Base-by-base conservation (phyloP, 2,797 vertebrate genomes). In the Nothura maculosa region DNA sequence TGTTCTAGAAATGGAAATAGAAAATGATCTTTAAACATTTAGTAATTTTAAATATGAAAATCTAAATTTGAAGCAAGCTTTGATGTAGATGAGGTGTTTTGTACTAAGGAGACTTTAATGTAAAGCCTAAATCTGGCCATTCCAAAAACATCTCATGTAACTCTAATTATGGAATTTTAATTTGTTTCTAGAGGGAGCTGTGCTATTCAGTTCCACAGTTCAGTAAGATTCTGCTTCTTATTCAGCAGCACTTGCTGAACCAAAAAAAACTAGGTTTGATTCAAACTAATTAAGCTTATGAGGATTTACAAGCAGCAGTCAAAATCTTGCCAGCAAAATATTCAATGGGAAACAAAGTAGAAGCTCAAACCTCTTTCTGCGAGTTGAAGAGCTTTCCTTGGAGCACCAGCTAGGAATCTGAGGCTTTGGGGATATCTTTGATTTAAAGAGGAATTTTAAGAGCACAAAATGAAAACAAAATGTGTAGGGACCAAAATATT, bases 391-490 rank as follows among this genome's bases (percentile, higher is more conserved):
- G 77, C 70, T 96, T 93, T 87, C 58, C 55, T 93, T 76, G 63
- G 38, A 84, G 73, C 45, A 91, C 62, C 40, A 81, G 73, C 45
- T 74, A 77, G 79, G 58, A 81, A 38, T 78, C 68, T 75, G 69
- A 92, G 54, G 72, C 75, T 95, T 94, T 81, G 68, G 72, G 61
- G 43, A 81, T 80, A 68, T 85, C 24, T 94, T 82, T 92, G 75
- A 74, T 77, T 94, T 95, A 90, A 94, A 89, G 25, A 81, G n/a
- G 60, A 74, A 73, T 91, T 95, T 94, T 84, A 60, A 57, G 87
- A 91, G 32, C 67, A 91, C 74, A 92, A 92, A 84, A 95, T 67
- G 64, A 89, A 91, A 95, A 89, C 83, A 93, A 96, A 95, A 95
- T 86, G 62, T 63, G 60, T 87, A 70, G 77, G 52, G 57, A 91